These are phyloP conservation scores for Priocnemis perturbator DNA, from an alignment of 2,888 invertebrate species.

Conservation along the genomic window DNA sequence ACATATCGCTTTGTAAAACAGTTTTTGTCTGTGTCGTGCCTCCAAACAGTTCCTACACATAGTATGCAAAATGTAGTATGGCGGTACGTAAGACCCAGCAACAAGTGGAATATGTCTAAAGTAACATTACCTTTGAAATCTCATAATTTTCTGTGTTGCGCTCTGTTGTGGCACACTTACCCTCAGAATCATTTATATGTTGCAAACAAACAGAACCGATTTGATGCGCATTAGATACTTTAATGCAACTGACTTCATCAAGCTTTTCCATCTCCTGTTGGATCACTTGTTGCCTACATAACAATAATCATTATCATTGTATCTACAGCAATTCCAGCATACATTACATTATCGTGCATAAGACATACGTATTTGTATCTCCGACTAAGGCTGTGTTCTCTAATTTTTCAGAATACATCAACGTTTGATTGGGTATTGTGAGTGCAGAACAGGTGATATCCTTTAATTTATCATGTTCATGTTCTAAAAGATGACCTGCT, in stretches of 20 bases:
- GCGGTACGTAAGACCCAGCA: too few species aligned
- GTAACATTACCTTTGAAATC: too few species aligned
- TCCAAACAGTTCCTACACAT: too few species aligned
- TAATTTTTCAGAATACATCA: constrained; percentile 29
- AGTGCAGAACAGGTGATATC: constrained; percentile 38
- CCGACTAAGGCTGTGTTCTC: constrained; percentile 39
- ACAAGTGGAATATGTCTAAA: too few species aligned
- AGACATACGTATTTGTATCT: constrained; percentile 47
- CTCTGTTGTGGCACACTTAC: too few species aligned
- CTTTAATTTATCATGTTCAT: constrained; percentile 31
- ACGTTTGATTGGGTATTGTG: constrained; percentile 32
- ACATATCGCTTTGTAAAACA: too few species aligned
- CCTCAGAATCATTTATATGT: too few species aligned
- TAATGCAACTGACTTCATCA: not conserved
- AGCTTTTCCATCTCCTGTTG: constrained; percentile 15
- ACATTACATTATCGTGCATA: not conserved
- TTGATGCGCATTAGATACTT: not conserved
- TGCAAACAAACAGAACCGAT: not conserved
- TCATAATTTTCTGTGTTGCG: too few species aligned
- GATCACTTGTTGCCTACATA: constrained; percentile 45
- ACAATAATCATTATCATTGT: constrained; percentile 1
- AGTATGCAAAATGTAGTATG: too few species aligned
- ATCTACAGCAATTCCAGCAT: not conserved
- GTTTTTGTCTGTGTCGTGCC: too few species aligned
- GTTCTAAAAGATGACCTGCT: constrained; percentile 40